Conservation (phyloP, 2,797 vertebrate genomes). For the Protonibea diacanthus region DNA sequence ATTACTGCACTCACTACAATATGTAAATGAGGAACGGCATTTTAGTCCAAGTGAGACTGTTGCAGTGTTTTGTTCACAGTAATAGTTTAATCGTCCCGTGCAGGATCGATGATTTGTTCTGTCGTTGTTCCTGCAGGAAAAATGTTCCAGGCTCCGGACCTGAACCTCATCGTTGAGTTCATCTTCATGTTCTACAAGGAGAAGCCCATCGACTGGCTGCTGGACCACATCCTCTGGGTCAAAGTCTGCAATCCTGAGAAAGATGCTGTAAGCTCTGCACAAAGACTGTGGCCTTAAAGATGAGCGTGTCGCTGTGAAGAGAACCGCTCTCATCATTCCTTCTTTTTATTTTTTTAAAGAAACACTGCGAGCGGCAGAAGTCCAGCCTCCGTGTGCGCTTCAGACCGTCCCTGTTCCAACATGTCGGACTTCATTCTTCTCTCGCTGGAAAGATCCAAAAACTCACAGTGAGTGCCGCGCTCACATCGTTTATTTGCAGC, state of each 20-base stretch:
- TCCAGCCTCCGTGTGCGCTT: slow-evolving; percentile 96
- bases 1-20: not conserved
- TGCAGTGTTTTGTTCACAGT: not conserved
- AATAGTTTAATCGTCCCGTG: slow-evolving; percentile 13
- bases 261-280: slow-evolving; percentile 89
- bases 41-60: not conserved
- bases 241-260: slow-evolving; percentile 99
- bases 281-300: not conserved
- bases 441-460: slow-evolving; percentile 99
- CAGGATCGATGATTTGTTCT: slow-evolving; percentile 17
- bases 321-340: not conserved
- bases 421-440: slow-evolving; percentile 97
- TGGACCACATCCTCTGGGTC: slow-evolving; percentile 99
- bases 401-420: slow-evolving; percentile 97
- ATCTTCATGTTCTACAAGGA: slow-evolving; percentile 99
- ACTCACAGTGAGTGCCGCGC: slow-evolving; percentile 89
- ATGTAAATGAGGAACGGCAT: slow-evolving; percentile 13
- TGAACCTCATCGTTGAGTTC: slow-evolving; percentile 98
- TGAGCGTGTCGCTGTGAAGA: not conserved
- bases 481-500: not conserved
- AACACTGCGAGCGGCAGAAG: slow-evolving; percentile 98
- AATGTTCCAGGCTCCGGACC: slow-evolving; percentile 98
- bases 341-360: slow-evolving; percentile 80
- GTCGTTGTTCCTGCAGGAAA: slow-evolving; percentile 88
- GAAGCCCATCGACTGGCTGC: slow-evolving; percentile 98